Conservation (phyloP, 2,113 vertebrate genomes). For the Pterocles burchelli region DNA sequence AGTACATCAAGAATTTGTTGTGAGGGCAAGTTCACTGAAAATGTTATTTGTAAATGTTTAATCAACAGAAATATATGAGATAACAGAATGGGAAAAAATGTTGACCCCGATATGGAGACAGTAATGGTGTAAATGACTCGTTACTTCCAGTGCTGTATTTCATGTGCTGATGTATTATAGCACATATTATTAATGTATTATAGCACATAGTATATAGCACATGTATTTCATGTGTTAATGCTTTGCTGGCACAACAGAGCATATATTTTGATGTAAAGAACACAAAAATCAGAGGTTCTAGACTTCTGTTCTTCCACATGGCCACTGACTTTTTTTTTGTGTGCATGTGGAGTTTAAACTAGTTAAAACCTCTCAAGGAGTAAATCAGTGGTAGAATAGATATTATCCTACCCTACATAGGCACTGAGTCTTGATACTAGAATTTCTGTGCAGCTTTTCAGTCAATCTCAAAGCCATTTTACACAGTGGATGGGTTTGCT, state of each 20-base stretch:
- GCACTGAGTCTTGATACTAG: neutral
- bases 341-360: neutral
- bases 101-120: neutral
- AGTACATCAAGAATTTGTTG: neutral
- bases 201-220: too few relatives aligned
- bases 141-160: neutral
- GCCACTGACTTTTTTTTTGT: neutral
- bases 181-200: too few relatives aligned
- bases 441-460: neutral
- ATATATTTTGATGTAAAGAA: neutral
- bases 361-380: neutral
- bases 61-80: neutral
- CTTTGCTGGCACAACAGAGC: neutral
- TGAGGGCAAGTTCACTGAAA: neutral
- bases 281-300: neutral
- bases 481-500: neutral
- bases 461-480: neutral
- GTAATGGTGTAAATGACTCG: neutral
- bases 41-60: neutral
- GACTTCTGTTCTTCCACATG: neutral
- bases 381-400: neutral
- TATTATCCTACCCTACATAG: fast-evolving
- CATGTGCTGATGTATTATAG: neutral
- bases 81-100: neutral
- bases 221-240: neutral